Conservation (phyloP, 2,888 invertebrate genomes). For the Drosophila heteroneura region DNA sequence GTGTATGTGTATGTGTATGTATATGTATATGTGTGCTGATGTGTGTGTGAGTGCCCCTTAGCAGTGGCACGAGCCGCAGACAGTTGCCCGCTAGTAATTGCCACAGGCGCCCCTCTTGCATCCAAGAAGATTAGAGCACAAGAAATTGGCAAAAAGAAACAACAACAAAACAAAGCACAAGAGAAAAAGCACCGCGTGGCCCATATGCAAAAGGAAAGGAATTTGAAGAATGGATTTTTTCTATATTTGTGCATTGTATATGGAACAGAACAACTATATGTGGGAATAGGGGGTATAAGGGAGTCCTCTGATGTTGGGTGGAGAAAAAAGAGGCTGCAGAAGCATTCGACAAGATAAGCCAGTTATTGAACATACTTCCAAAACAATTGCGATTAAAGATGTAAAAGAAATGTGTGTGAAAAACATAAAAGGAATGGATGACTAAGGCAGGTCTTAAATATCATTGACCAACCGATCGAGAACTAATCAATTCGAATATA, state of each 20-base stretch:
- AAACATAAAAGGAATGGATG: neutral
- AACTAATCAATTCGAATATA: neutral
- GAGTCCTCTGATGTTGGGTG: neutral
- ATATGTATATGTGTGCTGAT: conserved; percentile 3
- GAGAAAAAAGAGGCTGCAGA: neutral
- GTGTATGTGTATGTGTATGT: conserved; percentile 1
- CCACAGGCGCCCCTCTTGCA: conserved; percentile 2
- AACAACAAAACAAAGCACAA: neutral
- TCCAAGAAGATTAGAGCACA: neutral
- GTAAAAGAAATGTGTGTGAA: neutral
- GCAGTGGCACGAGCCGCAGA: conserved; percentile 52
- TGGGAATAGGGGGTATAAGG: neutral
- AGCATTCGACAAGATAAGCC: conserved; percentile 2
- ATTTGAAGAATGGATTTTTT: conserved; percentile 43
- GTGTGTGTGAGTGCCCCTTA: conserved; percentile 19
- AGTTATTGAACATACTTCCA: conserved; percentile 5
- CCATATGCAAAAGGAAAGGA: conserved; percentile 50
- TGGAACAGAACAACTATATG: conserved; percentile 6
- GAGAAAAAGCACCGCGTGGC: conserved; percentile 39
- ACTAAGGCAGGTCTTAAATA: neutral
- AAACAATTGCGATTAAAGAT: neutral
- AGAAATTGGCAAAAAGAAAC: conserved; percentile 43
- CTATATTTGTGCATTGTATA: conserved; percentile 2
- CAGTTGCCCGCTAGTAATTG: conserved; percentile 30
- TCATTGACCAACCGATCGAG: neutral